phyloP scores from a whole-genome alignment of 2,797 vertebrate genomes.

The Meriones psammophilus region DNA sequence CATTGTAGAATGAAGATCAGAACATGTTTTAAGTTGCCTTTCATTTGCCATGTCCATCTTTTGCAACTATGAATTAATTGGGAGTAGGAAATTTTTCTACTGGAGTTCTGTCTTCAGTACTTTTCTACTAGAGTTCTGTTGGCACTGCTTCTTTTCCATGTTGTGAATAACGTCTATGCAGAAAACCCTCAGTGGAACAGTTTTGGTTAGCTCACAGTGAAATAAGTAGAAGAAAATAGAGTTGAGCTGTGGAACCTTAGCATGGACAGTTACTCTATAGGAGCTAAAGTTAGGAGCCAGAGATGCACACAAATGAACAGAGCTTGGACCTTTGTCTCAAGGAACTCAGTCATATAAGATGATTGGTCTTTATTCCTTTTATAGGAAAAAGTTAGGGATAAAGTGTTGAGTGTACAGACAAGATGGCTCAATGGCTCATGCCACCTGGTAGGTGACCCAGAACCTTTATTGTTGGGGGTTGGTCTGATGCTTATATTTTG shows the following conservation, averaged over 20 bases:
- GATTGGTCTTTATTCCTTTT: constrained; percentile 2
- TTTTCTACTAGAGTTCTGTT: neutral
- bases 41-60: constrained; percentile 19
- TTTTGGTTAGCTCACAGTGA: neutral
- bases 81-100: neutral
- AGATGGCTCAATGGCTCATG: neutral
- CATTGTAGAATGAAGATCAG: neutral
- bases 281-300: neutral
- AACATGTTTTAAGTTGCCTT: neutral
- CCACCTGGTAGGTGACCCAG: neutral
- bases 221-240: neutral
- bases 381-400: neutral
- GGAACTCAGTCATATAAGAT: neutral
- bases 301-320: neutral
- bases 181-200: neutral
- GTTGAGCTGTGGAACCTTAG: neutral
- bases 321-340: neutral
- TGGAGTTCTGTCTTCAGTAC: neutral
- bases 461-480: neutral
- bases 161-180: neutral
- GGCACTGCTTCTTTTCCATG: neutral
- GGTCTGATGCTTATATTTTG: too few species aligned
- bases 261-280: neutral
- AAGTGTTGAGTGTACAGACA: neutral
- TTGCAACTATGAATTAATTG: constrained; percentile 3